Percentiles rank a stretch among this genome's conserved stretches.
Evolutionary conservation across 1,140 invertebrate genomes (phyloP).

Genomic region (Alviniconcha marisindica): DNA sequence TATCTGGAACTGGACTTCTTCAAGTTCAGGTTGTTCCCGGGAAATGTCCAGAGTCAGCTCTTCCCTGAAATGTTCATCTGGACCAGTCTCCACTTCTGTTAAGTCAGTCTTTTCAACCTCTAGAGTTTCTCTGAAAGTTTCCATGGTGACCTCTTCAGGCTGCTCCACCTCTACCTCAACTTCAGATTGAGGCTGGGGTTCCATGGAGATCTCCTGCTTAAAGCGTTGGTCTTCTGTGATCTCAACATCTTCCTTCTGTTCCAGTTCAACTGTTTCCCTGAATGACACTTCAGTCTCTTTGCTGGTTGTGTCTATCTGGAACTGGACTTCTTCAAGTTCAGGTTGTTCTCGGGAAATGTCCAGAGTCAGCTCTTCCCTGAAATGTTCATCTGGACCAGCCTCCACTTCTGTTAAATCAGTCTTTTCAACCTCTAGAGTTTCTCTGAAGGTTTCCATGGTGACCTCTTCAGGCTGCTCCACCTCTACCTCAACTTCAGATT

Average conservation of each 20-base stretch:
- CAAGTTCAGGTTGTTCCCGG: constrained; percentile 31
- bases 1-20: constrained; percentile 41
- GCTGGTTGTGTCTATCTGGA: constrained; percentile 21
- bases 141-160: constrained; percentile 30
- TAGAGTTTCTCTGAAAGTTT: constrained; percentile 41
- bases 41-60: constrained; percentile 44
- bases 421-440: constrained; percentile 48
- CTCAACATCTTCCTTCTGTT: constrained; percentile 35
- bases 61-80: constrained; percentile 42
- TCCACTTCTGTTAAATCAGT: constrained; percentile 40
- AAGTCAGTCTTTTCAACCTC: constrained; percentile 47
- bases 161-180: constrained; percentile 29
- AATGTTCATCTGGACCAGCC: constrained; percentile 42
- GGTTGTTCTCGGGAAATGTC: constrained; percentile 42
- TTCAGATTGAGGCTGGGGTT: constrained; percentile 34
- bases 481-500: constrained; percentile 37
- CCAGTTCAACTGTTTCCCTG: constrained; percentile 40
- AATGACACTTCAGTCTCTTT: constrained; percentile 26
- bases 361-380: constrained; percentile 43
- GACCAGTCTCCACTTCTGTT: constrained; percentile 42
- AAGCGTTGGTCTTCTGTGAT: constrained; percentile 39
- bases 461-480: constrained; percentile 15
- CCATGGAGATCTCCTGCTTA: constrained; percentile 31
- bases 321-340: constrained; percentile 35
- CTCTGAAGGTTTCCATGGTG: constrained; percentile 33